Base-by-base conservation (phyloP, 2,113 vertebrate species). In the Dissostichus mawsoni region DNA sequence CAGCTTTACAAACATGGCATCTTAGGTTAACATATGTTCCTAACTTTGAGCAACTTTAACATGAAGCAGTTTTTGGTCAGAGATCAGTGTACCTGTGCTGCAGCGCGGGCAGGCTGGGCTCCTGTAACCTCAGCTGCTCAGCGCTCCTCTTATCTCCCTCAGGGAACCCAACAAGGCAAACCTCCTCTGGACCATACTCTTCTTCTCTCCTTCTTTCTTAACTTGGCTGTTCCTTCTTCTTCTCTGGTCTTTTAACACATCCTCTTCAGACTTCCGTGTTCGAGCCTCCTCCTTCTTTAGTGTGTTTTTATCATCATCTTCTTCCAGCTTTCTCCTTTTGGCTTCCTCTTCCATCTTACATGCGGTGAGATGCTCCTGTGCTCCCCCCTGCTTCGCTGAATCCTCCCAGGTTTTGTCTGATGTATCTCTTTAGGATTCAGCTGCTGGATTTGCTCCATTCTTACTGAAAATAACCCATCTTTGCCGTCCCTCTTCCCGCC, bases 101-200 rank as follows among this genome's bases (percentile, higher is more conserved):
- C 51, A 99, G 82, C 33, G 97, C 97, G 69, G 96, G 97, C 76
- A 95, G 93, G 0, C 95, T 96, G 9, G 95, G 93, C 84, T 99
- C 98, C 70, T 94, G 95, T 51, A 98, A 89, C 0, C 92, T 91
- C 81, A 96, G 82, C 86, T 89, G 94, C 69, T 93, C 92, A 50
- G 96, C 93, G 89, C 91, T 74, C 61, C 87, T 48, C 79, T 89
- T 0, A 96, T 69, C 64, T 97, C 96, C 80, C 91, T 95, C 78
- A 99, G 93, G 45, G 58, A 84, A 87, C 85, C 92, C 55, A 92
- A 84, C 57, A 98, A 89, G 5, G 92, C 92, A 4, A 41, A 33
- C 18, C 69, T 95, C 90, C 90, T 96, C 41, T 75, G 82, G 48
- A 74, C 59, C 70, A 94, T 91, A 20, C 52, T 65, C 14, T 81